Evolutionary conservation across 2,888 invertebrate species (phyloP).

Genomic region (Sinotaia quadrata): DNA sequence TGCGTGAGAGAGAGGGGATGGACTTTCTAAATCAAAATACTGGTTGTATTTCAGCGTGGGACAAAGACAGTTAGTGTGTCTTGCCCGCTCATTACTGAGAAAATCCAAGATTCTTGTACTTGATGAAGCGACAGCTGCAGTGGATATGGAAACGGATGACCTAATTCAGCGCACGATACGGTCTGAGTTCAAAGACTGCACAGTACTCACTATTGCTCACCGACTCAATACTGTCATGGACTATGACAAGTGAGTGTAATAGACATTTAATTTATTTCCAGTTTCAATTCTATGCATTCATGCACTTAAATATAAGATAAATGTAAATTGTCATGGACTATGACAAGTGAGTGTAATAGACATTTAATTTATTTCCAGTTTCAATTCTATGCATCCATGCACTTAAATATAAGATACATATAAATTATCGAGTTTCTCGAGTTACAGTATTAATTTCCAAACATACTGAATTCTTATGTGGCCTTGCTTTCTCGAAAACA

Average conservation of each 20-base stretch:
- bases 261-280: too few relatives aligned
- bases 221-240: constrained; percentile 32
- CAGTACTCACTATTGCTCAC: constrained; percentile 30
- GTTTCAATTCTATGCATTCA: too few relatives aligned
- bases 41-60: constrained; percentile 17
- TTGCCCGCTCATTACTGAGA: constrained; percentile 20
- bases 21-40: too few relatives aligned
- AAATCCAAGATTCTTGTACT: constrained; percentile 27
- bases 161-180: constrained; percentile 28
- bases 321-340: constrained; percentile 31
- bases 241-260: constrained; percentile 21
- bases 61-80: constrained; percentile 24
- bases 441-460: too few relatives aligned
- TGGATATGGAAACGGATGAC: constrained; percentile 31
- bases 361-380: too few relatives aligned
- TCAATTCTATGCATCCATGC: too few relatives aligned
- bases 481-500: too few relatives aligned
- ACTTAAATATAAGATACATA: too few relatives aligned
- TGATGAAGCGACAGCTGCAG: constrained; percentile 29
- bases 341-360: constrained; percentile 19
- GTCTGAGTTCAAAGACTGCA: constrained; percentile 26
- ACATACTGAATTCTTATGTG: too few relatives aligned
- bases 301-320: too few relatives aligned
- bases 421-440: too few relatives aligned
- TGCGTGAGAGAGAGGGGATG: too few relatives aligned